A percentile compares a stretch with the other conserved stretches of the same genome.
Evolutionary conservation across 2,797 vertebrate genomes (phyloP).

Genomic region (Chlorospingus flavigularis): DNA sequence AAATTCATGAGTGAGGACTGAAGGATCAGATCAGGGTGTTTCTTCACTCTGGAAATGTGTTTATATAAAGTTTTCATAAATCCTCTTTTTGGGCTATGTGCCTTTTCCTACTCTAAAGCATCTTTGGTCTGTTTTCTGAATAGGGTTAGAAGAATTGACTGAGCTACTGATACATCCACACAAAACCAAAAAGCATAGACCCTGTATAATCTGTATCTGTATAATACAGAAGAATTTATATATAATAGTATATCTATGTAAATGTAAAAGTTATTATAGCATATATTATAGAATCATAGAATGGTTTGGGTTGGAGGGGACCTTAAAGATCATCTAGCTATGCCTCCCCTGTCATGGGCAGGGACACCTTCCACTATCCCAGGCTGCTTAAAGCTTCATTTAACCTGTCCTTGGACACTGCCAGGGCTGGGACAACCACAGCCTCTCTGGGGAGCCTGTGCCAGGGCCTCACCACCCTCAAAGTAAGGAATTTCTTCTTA

Average conservation of each 20-base stretch:
- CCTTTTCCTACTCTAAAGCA: background rate
- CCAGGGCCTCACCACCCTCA: background rate
- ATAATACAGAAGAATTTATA: background rate
- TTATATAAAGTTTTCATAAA: background rate
- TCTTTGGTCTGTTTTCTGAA: background rate
- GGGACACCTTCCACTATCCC: background rate
- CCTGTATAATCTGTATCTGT: background rate
- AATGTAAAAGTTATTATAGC: background rate
- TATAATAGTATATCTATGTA: accelerated
- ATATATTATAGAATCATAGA: background rate
- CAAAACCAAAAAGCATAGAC: background rate
- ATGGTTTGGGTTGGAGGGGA: background rate
- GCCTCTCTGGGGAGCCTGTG: background rate
- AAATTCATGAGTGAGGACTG: background rate
- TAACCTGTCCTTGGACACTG: background rate
- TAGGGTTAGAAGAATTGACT: background rate
- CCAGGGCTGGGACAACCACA: background rate
- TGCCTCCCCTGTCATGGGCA: background rate
- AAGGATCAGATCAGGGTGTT: background rate
- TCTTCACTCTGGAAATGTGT: background rate
- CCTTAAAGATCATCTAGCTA: background rate
- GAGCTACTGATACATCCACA: background rate
- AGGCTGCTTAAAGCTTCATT: background rate
- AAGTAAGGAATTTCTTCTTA: background rate
- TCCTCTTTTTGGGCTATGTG: background rate